Conservation (phyloP, 2,797 vertebrate species). For the Sebastes nivosus region DNA sequence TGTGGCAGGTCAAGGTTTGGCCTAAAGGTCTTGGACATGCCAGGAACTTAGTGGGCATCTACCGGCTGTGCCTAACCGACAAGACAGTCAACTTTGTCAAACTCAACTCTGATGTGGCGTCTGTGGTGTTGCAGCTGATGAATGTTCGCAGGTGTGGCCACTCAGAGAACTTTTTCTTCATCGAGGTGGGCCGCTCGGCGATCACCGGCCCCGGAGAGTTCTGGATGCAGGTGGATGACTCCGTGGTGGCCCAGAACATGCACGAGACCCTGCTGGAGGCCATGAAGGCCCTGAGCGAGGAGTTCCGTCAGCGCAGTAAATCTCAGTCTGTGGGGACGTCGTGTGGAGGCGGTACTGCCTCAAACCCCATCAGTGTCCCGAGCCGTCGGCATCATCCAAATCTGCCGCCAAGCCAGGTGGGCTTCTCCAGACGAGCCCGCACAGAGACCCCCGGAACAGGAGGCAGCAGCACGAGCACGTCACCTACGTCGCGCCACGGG, state of each 20-base stretch:
- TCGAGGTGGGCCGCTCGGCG: conserved; percentile 88
- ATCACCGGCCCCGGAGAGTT: conserved; percentile 85
- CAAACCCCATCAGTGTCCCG: conserved; percentile 87
- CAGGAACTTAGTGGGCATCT: conserved; percentile 86
- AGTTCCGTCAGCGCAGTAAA: conserved; percentile 87
- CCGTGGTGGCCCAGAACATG: conserved; percentile 89
- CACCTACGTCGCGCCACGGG: conserved; percentile 81
- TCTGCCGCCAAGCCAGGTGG: conserved; percentile 85
- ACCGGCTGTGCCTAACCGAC: conserved; percentile 87
- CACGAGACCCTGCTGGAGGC: conserved; percentile 90
- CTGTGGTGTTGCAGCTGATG: conserved; percentile 88
- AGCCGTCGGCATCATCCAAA: conserved; percentile 84
- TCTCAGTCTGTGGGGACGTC: conserved; percentile 85
- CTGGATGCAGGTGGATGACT: conserved; percentile 88
- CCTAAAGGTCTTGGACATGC: conserved; percentile 88
- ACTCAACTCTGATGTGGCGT: conserved; percentile 84
- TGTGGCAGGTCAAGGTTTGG: conserved; percentile 90
- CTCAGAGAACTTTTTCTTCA: conserved; percentile 90
- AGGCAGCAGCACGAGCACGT: conserved; percentile 84
- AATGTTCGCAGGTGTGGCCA: conserved; percentile 88
- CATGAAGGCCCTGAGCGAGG: conserved; percentile 91
- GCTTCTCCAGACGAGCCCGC: conserved; percentile 83
- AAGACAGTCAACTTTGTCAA: conserved; percentile 89
- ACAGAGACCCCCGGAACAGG: conserved; percentile 82
- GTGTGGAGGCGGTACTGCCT: conserved; percentile 83